A percentile compares a stretch with the other conserved stretches of the same genome.
phyloP scores from a whole-genome alignment of 2,888 invertebrate genomes.

The Sericinus montela region DNA sequence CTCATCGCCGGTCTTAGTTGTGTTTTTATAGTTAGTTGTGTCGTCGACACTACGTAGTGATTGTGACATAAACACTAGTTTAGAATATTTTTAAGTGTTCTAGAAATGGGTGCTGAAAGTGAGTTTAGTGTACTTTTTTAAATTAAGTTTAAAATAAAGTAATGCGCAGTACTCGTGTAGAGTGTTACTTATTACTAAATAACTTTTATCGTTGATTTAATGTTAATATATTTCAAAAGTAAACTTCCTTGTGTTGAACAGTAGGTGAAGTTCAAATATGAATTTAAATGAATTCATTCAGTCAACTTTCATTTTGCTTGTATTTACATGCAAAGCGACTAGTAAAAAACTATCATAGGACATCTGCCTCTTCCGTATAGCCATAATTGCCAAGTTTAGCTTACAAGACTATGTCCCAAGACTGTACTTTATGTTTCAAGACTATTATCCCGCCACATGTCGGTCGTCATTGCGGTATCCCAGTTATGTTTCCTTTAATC shows the following conservation, averaged over 20 bases:
- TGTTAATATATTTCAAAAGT: not conserved
- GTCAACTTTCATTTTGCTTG: no score
- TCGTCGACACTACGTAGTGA: conserved; percentile 45
- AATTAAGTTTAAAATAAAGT: not conserved
- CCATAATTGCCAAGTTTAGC: no score
- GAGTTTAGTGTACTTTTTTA: conserved; percentile 26
- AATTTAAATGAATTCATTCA: no score
- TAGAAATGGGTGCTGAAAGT: conserved; percentile 42
- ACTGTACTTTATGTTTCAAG: no score
- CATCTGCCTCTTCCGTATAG: no score
- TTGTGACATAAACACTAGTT: conserved; percentile 29
- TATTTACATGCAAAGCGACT: no score
- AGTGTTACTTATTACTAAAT: not conserved
- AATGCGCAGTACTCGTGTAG: not conserved
- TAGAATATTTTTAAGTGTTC: not conserved
- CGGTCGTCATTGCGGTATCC: no score
- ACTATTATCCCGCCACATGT: no score
- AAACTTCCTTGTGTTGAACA: not conserved
- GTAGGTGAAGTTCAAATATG: no score
- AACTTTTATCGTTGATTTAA: conserved; percentile 9
- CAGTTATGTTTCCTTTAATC: no score
- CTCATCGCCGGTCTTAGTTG: conserved; percentile 47
- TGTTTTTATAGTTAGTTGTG: conserved; percentile 63
- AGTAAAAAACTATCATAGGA: no score
- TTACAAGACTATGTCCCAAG: no score